Conservation (phyloP, 2,113 vertebrate genomes). For the Meleagris gallopavo region DNA sequence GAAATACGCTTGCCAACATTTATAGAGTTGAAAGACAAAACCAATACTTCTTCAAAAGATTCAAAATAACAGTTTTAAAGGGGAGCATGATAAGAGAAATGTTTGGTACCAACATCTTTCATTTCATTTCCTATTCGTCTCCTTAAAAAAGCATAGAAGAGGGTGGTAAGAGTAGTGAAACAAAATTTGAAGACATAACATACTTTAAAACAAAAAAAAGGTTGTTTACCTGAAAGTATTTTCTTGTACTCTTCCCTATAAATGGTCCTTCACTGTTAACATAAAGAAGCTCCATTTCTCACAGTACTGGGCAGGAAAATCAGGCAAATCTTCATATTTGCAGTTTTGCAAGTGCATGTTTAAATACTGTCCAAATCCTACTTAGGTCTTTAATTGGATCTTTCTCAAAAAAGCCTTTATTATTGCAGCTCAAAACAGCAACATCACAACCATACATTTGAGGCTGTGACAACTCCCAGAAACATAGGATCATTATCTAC, state of each 20-base stretch:
- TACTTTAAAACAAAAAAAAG: background rate
- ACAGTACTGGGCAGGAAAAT: background rate
- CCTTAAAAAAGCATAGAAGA: conserved; percentile 15
- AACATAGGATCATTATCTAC: background rate
- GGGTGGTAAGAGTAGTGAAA: background rate
- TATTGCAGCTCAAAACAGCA: background rate
- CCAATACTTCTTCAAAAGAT: background rate
- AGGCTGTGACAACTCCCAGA: background rate
- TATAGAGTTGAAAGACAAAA: background rate
- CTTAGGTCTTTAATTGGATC: background rate
- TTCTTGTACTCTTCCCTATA: background rate
- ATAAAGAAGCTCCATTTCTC: background rate
- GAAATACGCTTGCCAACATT: background rate
- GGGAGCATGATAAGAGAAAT: background rate
- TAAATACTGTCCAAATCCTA: background rate
- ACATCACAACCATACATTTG: background rate
- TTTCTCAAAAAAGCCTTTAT: background rate
- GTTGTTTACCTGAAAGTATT: background rate
- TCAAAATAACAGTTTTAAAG: background rate
- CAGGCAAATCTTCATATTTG: background rate
- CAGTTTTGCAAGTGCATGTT: background rate
- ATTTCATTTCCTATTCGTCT: background rate
- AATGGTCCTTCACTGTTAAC: background rate
- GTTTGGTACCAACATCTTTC: background rate
- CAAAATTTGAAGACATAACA: background rate